A percentile compares a stretch with the other conserved stretches of the same genome.
phyloP scores from a whole-genome alignment of 2,888 invertebrate genomes.

The Lepidocyrtoides sp. region DNA sequence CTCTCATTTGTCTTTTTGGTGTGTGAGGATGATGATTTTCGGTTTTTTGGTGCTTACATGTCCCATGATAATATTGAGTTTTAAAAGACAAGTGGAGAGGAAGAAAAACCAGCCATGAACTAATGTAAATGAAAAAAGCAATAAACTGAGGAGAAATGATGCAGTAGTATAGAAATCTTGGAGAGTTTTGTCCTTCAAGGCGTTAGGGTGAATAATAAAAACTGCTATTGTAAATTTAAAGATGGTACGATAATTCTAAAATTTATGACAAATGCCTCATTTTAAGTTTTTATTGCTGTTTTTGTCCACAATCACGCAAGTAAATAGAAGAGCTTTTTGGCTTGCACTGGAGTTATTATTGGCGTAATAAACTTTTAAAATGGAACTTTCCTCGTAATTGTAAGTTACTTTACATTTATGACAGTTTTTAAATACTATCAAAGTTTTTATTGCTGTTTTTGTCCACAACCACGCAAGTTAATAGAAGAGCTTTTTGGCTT shows the following conservation, averaged over 20 bases:
- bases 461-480: background rate
- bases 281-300: background rate
- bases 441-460: background rate
- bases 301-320: background rate
- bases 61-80: background rate
- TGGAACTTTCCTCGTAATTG: no score
- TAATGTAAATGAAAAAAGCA: no score
- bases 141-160: background rate
- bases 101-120: no score
- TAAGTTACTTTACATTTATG: no score
- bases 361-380: background rate
- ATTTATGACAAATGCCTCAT: background rate
- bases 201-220: no score
- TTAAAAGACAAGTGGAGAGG: background rate
- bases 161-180: no score
- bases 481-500: background rate
- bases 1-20: background rate
- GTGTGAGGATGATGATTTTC: background rate
- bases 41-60: background rate
- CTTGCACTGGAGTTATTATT: background rate
- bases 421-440: no score
- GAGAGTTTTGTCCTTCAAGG: no score
- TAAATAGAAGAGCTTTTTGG: background rate
- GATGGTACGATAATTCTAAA: background rate
- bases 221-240: background rate